Evolutionary conservation across 2,113 vertebrate genomes (phyloP).

Genomic region (Lagopus muta): DNA sequence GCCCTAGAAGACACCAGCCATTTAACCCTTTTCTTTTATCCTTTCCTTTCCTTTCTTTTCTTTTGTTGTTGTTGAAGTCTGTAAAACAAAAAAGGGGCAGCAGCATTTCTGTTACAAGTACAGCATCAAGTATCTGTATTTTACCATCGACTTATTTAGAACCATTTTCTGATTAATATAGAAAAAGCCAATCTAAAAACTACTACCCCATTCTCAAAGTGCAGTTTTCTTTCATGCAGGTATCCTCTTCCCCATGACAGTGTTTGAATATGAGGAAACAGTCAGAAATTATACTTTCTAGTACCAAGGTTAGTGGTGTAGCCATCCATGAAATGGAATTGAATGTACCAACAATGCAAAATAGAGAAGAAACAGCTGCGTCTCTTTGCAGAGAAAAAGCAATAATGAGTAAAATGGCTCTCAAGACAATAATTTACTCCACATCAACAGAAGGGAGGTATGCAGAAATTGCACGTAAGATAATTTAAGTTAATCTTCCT

Average conservation of each 20-base stretch:
- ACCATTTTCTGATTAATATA: slow-evolving; percentile 68
- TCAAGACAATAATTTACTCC: slow-evolving; percentile 68
- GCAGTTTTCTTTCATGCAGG: slow-evolving; percentile 59
- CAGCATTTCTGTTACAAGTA: slow-evolving; percentile 64
- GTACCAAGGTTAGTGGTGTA: slow-evolving; percentile 65
- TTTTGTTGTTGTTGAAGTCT: slow-evolving; percentile 69
- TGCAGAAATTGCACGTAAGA: slow-evolving; percentile 54
- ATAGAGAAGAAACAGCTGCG: slow-evolving; percentile 69
- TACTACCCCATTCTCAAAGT: slow-evolving; percentile 55
- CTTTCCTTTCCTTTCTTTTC: slow-evolving; percentile 41
- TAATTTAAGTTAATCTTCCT: slow-evolving; percentile 62
- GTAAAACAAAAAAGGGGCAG: slow-evolving; percentile 68
- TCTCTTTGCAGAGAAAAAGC: slow-evolving; percentile 79
- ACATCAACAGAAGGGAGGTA: slow-evolving; percentile 48
- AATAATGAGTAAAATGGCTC: slow-evolving; percentile 77
- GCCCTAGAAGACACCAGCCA: slow-evolving; percentile 69
- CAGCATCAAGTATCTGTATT: slow-evolving; percentile 62
- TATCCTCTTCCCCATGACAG: slow-evolving; percentile 43
- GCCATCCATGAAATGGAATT: slow-evolving; percentile 46
- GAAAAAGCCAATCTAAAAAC: slow-evolving; percentile 63
- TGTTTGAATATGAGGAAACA: slow-evolving; percentile 64
- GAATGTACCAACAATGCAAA: slow-evolving; percentile 68
- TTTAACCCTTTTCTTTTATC: slow-evolving; percentile 69
- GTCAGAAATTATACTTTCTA: slow-evolving; percentile 55
- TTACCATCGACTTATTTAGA: slow-evolving; percentile 66